A percentile compares a stretch with the other conserved stretches of the same genome.
Conservation (phyloP, 1,140 invertebrate species). For the Drosophila funebris region DNA sequence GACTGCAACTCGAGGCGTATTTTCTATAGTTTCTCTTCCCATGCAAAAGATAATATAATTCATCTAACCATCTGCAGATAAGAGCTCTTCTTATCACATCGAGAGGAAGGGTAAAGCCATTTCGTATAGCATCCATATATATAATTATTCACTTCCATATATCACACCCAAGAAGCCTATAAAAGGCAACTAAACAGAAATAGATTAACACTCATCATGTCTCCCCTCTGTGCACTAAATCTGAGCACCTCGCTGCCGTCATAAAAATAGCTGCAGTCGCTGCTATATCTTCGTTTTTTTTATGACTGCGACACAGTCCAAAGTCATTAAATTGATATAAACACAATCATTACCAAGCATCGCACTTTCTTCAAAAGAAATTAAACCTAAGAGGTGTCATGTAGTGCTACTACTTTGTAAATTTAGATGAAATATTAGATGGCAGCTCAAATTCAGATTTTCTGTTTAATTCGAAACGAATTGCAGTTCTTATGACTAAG, state of each 20-base stretch:
- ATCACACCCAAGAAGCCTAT: not conserved
- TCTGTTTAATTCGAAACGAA: not conserved
- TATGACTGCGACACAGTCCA: slow-evolving; percentile 20
- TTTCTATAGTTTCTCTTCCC: not conserved
- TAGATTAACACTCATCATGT: not conserved
- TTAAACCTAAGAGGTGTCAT: slow-evolving; percentile 26
- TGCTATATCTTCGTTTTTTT: slow-evolving; percentile 14
- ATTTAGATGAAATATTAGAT: not conserved
- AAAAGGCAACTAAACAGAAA: slow-evolving; percentile 3
- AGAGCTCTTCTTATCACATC: not conserved
- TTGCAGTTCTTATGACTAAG: not conserved
- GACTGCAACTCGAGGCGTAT: slow-evolving; percentile 8
- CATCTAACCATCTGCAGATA: not conserved
- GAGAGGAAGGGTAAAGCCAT: not conserved
- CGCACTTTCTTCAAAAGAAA: not conserved
- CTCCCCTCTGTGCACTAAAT: not conserved
- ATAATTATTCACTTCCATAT: not conserved
- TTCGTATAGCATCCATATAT: not conserved
- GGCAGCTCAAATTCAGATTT: not conserved
- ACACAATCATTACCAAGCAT: slow-evolving; percentile 25
- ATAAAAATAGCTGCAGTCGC: slow-evolving; percentile 39
- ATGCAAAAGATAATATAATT: slow-evolving; percentile 4
- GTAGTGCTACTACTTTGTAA: not conserved
- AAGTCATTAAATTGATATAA: slow-evolving; percentile 35
- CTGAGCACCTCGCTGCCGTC: not conserved